These are phyloP conservation scores for Carettochelys insculpta DNA, from an alignment of 2,113 vertebrate genomes.

Conservation along the genomic window DNA sequence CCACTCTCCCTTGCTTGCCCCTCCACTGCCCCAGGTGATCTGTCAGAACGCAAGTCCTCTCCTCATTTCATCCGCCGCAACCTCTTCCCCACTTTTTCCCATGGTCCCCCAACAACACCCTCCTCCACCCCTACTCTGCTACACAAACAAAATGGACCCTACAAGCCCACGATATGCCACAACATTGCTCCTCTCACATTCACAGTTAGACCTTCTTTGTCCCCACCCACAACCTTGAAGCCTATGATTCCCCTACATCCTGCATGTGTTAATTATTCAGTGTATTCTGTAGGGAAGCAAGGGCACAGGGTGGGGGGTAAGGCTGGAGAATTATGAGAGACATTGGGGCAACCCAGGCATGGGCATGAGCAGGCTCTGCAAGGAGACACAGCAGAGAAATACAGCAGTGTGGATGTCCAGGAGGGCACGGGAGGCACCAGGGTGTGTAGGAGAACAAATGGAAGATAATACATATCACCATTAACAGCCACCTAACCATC, in stretches of 20 bases:
- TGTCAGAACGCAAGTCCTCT: neutral
- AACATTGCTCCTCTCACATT: neutral
- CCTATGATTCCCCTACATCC: neutral
- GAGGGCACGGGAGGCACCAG: neutral
- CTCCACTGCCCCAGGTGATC: neutral
- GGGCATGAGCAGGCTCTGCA: neutral
- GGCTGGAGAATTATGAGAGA: neutral
- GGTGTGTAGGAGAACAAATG: neutral
- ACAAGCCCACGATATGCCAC: neutral
- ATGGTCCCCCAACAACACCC: neutral
- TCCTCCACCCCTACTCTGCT: neutral
- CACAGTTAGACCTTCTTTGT: neutral
- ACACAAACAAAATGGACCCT: neutral
- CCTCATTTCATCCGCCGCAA: neutral
- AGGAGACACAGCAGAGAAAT: neutral
- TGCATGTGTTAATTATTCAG: neutral
- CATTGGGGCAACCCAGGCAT: neutral
- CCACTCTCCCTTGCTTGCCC: fast-evolving
- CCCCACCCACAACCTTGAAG: fast-evolving
- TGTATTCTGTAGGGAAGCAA: neutral
- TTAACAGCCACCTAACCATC: neutral
- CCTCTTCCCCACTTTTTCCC: neutral
- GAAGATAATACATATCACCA: neutral
- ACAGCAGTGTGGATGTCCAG: neutral
- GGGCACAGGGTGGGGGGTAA: neutral